Conservation (phyloP, 2,888 invertebrate species). For the Sinohyriopsis cumingii region DNA sequence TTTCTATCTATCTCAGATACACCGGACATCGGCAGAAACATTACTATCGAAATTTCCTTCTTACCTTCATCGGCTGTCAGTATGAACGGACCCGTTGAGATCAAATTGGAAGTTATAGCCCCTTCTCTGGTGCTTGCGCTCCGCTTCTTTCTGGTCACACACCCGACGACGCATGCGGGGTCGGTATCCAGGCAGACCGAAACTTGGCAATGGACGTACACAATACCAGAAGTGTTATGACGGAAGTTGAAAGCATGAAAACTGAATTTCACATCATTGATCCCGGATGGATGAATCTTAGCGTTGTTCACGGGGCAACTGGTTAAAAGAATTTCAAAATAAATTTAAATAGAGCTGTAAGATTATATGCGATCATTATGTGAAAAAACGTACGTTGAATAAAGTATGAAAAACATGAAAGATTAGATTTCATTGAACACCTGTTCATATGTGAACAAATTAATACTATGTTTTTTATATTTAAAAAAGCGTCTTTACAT, state of each 20-base stretch:
- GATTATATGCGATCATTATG: too few relatives aligned
- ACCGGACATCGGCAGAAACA: conserved; percentile 5
- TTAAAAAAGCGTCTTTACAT: too few relatives aligned
- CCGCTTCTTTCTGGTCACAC: conserved; percentile 19
- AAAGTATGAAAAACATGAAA: too few relatives aligned
- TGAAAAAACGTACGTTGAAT: too few relatives aligned
- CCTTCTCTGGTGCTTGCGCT: conserved; percentile 6
- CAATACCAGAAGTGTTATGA: conserved; percentile 27
- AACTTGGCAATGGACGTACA: conserved; percentile 40
- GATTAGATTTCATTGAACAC: too few relatives aligned
- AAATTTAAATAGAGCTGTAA: too few relatives aligned
- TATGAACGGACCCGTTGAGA: conserved; percentile 36
- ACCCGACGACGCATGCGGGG: conserved; percentile 22
- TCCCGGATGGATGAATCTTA: conserved; percentile 19
- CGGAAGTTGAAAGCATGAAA: conserved; percentile 43
- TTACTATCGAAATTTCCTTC: conserved; percentile 20
- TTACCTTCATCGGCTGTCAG: conserved; percentile 11
- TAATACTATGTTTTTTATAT: too few relatives aligned
- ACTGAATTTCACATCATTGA: conserved; percentile 30
- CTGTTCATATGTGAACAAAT: too few relatives aligned
- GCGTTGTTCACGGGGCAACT: conserved; percentile 34
- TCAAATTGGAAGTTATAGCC: conserved; percentile 21
- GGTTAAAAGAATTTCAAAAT: conserved; percentile 2
- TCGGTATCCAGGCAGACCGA: conserved; percentile 28
- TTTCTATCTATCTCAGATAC: background rate